phyloP scores from a whole-genome alignment of 2,113 vertebrate genomes.

The Calypte anna region DNA sequence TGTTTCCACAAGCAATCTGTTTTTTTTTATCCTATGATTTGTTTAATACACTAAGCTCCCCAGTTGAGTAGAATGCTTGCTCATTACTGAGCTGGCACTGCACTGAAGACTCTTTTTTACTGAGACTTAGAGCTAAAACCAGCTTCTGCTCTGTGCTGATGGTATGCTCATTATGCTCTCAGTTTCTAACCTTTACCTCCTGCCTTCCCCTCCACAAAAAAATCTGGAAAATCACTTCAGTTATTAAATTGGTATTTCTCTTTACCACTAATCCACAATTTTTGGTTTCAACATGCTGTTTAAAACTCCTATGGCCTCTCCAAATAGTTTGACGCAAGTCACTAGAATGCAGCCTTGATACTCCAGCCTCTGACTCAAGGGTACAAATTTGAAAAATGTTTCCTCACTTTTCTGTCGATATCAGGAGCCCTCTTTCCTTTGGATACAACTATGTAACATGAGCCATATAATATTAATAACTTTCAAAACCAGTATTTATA shows the following conservation, averaged over 20 bases:
- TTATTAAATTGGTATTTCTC: slow-evolving; percentile 20
- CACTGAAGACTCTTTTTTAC: not conserved
- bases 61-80: not conserved
- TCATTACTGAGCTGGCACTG: slow-evolving; percentile 10
- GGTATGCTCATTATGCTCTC: not conserved
- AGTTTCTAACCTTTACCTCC: slow-evolving; percentile 12
- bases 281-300: not conserved
- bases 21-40: not conserved
- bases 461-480: not conserved
- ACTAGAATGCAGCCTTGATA: not conserved
- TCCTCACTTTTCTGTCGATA: not conserved
- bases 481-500: not conserved
- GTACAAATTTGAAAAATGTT: not conserved
- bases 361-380: not conserved
- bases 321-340: not conserved
- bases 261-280: not conserved
- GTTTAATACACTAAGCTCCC: not conserved
- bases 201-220: not conserved
- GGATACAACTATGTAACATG: not conserved
- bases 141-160: not conserved
- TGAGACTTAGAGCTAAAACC: not conserved
- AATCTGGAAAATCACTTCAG: not conserved
- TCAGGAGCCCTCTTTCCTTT: not conserved
- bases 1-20: slow-evolving; percentile 13
- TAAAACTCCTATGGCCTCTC: not conserved